Conservation (phyloP, 2,113 vertebrate species). For the Leuciscus idus region DNA sequence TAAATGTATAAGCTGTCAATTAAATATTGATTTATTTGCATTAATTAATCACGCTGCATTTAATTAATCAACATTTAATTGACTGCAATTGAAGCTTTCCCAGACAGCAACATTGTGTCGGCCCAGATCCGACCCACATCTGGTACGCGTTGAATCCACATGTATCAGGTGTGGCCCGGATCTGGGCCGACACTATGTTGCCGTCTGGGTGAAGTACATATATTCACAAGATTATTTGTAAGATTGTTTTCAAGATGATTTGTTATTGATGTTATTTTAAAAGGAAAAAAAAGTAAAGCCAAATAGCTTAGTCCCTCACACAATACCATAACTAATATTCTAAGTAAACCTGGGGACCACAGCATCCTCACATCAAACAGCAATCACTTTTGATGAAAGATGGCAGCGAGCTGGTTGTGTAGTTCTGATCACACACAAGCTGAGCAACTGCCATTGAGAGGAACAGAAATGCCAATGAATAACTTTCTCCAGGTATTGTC, state of each 20-base stretch:
- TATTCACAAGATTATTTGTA: background rate
- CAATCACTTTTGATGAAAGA: background rate
- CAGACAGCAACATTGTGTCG: no score
- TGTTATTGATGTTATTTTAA: background rate
- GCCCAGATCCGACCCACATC: no score
- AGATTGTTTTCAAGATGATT: background rate
- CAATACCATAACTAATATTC: background rate
- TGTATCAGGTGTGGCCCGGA: no score
- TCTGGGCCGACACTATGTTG: no score
- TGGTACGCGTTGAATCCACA: no score
- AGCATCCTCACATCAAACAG: background rate
- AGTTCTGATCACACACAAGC: background rate
- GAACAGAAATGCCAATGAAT: background rate
- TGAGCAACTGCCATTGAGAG: background rate
- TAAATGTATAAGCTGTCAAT: background rate
- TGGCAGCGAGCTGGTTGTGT: background rate
- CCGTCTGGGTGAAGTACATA: background rate
- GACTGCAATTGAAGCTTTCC: background rate
- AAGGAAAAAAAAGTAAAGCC: background rate
- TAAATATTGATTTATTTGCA: background rate
- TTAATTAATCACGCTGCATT: background rate
- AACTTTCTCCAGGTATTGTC: conserved; percentile 10
- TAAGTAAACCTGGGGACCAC: background rate
- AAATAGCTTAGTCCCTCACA: background rate
- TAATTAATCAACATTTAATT: background rate